Conservation (phyloP, 1,140 invertebrate species). For the Sycophila sp. region DNA sequence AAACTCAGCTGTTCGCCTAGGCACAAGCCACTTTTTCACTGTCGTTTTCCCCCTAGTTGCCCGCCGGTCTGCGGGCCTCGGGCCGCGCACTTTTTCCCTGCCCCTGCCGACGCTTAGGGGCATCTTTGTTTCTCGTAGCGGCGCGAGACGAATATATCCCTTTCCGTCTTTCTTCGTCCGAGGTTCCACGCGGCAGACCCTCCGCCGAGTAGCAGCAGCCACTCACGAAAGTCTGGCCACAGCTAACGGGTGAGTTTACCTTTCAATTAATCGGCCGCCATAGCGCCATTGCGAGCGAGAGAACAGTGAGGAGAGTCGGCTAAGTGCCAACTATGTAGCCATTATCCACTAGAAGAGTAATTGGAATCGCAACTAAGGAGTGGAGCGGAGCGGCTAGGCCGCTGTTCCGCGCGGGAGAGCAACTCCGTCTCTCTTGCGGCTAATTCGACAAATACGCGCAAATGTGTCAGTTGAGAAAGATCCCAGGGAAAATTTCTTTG, state of each 20-base stretch:
- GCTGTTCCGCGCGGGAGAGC: neutral
- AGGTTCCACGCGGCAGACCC: neutral
- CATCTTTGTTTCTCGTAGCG: neutral
- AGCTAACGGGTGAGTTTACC: conserved; percentile 59
- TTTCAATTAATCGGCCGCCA: conserved; percentile 61
- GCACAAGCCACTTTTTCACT: too few relatives aligned
- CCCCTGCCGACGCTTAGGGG: neutral
- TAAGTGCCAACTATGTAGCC: conserved; percentile 57
- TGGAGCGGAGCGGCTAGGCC: neutral
- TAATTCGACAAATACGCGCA: conserved; percentile 20
- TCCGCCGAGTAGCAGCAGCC: conserved; percentile 17
- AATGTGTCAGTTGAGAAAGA: conserved; percentile 6
- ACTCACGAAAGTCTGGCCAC: conserved; percentile 56
- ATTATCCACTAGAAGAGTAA: conserved; percentile 61
- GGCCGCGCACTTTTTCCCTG: too few relatives aligned
- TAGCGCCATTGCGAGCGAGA: conserved; percentile 12
- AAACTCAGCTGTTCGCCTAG: too few relatives aligned
- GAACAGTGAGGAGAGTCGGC: conserved; percentile 30
- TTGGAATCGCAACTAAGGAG: conserved; percentile 53
- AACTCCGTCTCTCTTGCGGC: neutral
- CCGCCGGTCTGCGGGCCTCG: too few relatives aligned
- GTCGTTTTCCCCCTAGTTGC: too few relatives aligned
- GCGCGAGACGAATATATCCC: neutral
- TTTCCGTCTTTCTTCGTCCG: neutral
- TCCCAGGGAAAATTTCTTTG: neutral